Base-by-base conservation (phyloP, 2,113 vertebrate species). In the Cephalopterus ornatus region DNA sequence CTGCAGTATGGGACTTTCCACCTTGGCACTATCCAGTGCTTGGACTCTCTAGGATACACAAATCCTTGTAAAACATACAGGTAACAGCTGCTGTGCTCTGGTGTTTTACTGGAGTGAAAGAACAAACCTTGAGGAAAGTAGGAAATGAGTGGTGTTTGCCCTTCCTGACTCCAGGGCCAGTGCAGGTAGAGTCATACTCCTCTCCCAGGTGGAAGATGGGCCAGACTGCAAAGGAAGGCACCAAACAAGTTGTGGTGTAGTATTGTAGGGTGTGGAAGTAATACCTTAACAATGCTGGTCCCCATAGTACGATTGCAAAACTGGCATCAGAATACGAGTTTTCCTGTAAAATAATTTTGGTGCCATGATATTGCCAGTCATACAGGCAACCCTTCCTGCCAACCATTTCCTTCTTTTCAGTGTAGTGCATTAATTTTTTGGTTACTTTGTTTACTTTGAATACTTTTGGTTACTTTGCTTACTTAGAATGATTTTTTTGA, bases 251-350 rank as follows among this genome's bases (percentile, higher is more conserved):
- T 81, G 23, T 50, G 32, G 11, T 20, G 12, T 75, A 22, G 4
- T 32, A 9, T 2, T 78, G 73, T 27, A 22, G 28, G 41, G 8
- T 61, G 23, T 65, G 19, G 9, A 17, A 78, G 22, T 39, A 65
- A n/a, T 35, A 22, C 17, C 21, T 65, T 59, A 76, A 62, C 19
- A 70, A 2, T 74, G 28, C 67, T 80, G 55, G 22, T 67, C 20
- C 33, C 61, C 53, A 8, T 44, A 20, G 33, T 37, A 17, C 0
- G 0, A n/a, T 12, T 47, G 15, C 32, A 58, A 50, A 84, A 53
- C 46, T 49, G 22, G 24, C 2, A 5, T 71, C 84, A 50, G 59
- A 91, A 58, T 23, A 67, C 0, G 2, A 42, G 22, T 26, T 86
- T 24, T 50, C n/a, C 22, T 58, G 21, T 85, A 65, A 93, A 82